phyloP scores from a whole-genome alignment of 2,888 invertebrate genomes.

The Octodonta nipae region DNA sequence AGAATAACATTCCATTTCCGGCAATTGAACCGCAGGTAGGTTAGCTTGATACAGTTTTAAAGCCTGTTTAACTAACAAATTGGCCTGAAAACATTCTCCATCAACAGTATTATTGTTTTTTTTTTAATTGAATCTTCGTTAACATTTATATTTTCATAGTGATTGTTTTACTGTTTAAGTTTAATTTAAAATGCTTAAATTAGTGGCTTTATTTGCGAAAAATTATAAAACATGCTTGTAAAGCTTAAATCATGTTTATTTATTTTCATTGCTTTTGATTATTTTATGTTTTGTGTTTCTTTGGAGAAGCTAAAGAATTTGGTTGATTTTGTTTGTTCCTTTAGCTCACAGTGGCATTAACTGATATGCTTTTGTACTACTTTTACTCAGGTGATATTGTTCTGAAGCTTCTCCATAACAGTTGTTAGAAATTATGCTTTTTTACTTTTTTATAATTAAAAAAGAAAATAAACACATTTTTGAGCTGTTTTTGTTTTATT shows the following conservation, averaged over 20 bases:
- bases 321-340: conserved; percentile 10
- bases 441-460: conserved; percentile 15
- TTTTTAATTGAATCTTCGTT: conserved; percentile 9
- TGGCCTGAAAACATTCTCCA: too few species aligned
- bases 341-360: conserved; percentile 16
- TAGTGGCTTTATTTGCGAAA: too few species aligned
- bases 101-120: conserved; percentile 3
- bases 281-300: conserved; percentile 6
- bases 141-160: conserved; percentile 19
- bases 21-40: conserved; percentile 22
- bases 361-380: conserved; percentile 14
- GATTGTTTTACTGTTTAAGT: too few species aligned
- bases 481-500: conserved; percentile 21
- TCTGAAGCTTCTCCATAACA: conserved; percentile 35
- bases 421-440: conserved; percentile 15
- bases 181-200: too few species aligned
- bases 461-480: conserved; percentile 17
- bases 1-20: conserved; percentile 19
- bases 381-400: conserved; percentile 27
- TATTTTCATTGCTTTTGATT: too few species aligned
- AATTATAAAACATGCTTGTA: too few species aligned
- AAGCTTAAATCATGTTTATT: conserved; percentile 21
- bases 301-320: conserved; percentile 31
- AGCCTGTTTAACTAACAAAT: neutral
- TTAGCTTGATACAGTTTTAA: conserved; percentile 7